These are phyloP conservation scores for Patella depressa DNA, from an alignment of 2,888 invertebrate genomes.

Conservation along the genomic window DNA sequence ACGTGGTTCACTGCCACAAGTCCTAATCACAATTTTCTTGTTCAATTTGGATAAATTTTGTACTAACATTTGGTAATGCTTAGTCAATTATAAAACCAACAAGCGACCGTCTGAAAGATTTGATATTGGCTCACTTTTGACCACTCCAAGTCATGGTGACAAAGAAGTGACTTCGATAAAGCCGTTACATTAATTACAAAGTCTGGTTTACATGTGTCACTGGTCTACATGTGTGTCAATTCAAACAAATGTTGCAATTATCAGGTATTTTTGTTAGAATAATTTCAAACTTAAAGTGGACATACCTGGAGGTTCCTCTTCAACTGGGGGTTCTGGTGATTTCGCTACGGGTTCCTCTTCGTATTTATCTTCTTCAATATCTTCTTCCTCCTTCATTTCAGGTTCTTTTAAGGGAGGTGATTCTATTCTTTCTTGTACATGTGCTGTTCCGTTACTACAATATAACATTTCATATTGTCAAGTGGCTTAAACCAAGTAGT, in stretches of 20 bases:
- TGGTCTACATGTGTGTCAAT: no score
- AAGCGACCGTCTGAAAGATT: slow-evolving; percentile 49
- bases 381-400: slow-evolving; percentile 35
- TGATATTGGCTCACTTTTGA: slow-evolving; percentile 48
- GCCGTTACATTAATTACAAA: neutral
- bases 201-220: no score
- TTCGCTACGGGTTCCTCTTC: slow-evolving; percentile 35
- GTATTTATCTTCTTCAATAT: slow-evolving; percentile 39
- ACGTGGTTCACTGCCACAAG: no score
- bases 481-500: neutral
- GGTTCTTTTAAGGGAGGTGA: slow-evolving; percentile 46
- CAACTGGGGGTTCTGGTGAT: slow-evolving; percentile 61
- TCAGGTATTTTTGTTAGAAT: no score
- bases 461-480: neutral
- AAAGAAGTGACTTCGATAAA: slow-evolving; percentile 41
- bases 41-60: neutral
- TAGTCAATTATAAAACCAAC: slow-evolving; percentile 24
- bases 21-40: no score
- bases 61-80: slow-evolving; percentile 44
- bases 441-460: slow-evolving; percentile 62
- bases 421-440: slow-evolving; percentile 58
- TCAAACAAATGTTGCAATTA: no score
- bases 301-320: slow-evolving; percentile 27
- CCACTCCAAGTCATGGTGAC: slow-evolving; percentile 25
- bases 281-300: no score